Evolutionary conservation across 2,888 invertebrate genomes (phyloP).

Genomic region (Mechanitis mazaeus): DNA sequence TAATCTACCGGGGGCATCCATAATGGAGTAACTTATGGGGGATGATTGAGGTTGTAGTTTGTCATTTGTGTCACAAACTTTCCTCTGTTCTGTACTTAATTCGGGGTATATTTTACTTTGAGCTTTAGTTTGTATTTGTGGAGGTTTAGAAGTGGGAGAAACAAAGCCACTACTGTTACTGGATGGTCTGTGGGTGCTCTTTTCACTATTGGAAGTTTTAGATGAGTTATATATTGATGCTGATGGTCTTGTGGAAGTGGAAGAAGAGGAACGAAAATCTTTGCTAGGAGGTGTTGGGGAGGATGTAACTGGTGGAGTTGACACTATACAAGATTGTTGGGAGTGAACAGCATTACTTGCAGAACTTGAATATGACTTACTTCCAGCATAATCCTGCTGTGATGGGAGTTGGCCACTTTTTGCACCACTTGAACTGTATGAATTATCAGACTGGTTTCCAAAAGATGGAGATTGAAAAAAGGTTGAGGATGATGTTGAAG

Average conservation of each 20-base stretch:
- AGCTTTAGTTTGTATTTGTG: conserved; percentile 83
- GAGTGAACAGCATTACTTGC: conserved; percentile 77
- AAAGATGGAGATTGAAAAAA: conserved; percentile 82
- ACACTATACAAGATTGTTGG: conserved; percentile 85
- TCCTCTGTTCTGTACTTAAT: conserved; percentile 71
- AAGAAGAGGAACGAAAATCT: conserved; percentile 79
- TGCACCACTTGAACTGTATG: conserved; percentile 75
- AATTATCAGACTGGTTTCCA: conserved; percentile 75
- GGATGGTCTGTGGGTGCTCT: conserved; percentile 51
- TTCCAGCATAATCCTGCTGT: conserved; percentile 76
- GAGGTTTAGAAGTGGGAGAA: conserved; percentile 72
- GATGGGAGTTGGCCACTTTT: conserved; percentile 73
- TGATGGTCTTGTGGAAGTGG: conserved; percentile 65
- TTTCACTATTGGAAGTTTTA: conserved; percentile 56
- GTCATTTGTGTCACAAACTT: conserved; percentile 75
- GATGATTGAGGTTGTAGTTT: conserved; percentile 79
- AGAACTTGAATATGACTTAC: conserved; percentile 78
- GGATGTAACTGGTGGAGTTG: conserved; percentile 78
- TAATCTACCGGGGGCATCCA: conserved; percentile 81
- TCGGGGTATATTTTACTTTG: conserved; percentile 88
- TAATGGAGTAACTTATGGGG: conserved; percentile 85
- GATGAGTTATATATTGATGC: conserved; percentile 63
- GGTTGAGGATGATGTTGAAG: conserved; percentile 73
- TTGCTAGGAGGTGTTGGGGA: conserved; percentile 74
- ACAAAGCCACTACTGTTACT: conserved; percentile 71